Conservation (phyloP, 2,888 invertebrate genomes). For the Pemphredon lugubris region DNA sequence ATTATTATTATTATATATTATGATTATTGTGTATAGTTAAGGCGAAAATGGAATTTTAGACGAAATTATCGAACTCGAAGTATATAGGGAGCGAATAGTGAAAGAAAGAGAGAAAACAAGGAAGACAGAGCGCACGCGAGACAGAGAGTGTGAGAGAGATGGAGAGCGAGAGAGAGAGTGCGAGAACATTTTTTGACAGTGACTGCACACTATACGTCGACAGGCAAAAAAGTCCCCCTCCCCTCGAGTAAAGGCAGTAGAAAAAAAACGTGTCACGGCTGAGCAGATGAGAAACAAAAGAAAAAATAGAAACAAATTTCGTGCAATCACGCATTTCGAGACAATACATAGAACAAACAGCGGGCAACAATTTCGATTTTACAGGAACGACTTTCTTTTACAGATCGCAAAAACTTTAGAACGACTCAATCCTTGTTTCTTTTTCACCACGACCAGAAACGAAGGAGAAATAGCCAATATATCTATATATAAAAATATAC, state of each 20-base stretch:
- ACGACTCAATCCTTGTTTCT: slow-evolving; percentile 52
- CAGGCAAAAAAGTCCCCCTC: slow-evolving; percentile 69
- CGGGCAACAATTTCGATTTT: slow-evolving; percentile 47
- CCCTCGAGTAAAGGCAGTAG: slow-evolving; percentile 55
- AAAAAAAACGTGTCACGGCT: slow-evolving; percentile 40
- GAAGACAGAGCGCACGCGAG: slow-evolving; percentile 45
- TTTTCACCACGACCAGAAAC: slow-evolving; percentile 46
- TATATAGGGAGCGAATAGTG: slow-evolving; percentile 63
- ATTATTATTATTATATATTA: slow-evolving; percentile 73
- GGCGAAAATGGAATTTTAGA: slow-evolving; percentile 70
- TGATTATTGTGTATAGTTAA: slow-evolving; percentile 78
- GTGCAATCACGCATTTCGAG: slow-evolving; percentile 22
- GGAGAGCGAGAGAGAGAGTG: slow-evolving; percentile 58
- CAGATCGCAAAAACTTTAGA: slow-evolving; percentile 12
- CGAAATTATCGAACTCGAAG: slow-evolving; percentile 70
- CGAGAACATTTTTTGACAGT: slow-evolving; percentile 65
- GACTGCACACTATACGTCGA: slow-evolving; percentile 79
- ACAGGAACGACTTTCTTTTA: slow-evolving; percentile 41
- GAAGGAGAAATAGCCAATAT: slow-evolving; percentile 55
- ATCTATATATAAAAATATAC: slow-evolving; percentile 66
- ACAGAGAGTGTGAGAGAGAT: slow-evolving; percentile 57
- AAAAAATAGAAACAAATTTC: not conserved
- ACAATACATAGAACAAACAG: slow-evolving; percentile 28
- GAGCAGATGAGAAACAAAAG: slow-evolving; percentile 40
- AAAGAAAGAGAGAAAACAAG: slow-evolving; percentile 45